phyloP scores from a whole-genome alignment of 1,140 invertebrate genomes.

The Drosophila burlai region DNA sequence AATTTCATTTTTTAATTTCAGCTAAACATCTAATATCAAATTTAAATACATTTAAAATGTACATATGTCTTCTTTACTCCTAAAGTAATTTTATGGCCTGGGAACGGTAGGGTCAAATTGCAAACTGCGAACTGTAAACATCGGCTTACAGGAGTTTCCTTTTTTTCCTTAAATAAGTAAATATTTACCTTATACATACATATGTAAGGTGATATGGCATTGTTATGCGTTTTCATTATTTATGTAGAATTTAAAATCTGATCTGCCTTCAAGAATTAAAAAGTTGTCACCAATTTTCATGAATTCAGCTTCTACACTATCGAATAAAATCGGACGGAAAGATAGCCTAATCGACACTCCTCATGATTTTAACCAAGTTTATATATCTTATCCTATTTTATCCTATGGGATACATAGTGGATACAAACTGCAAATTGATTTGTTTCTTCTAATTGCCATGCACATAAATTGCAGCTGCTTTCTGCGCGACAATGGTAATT shows the following conservation, averaged over 20 bases:
- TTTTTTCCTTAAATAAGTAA: not conserved
- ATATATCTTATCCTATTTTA: not conserved
- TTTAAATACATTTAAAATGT: too few relatives aligned
- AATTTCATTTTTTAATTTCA: too few relatives aligned
- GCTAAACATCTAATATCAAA: too few relatives aligned
- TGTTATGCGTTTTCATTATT: not conserved
- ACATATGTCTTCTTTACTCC: not conserved
- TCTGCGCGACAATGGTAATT: conserved; percentile 54
- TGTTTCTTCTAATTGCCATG: conserved; percentile 70
- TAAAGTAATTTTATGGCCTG: not conserved
- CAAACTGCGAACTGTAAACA: not conserved
- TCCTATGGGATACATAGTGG: not conserved
- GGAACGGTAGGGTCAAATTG: not conserved
- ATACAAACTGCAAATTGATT: conserved; percentile 42
- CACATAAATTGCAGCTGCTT: conserved; percentile 72
- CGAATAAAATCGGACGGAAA: too few relatives aligned
- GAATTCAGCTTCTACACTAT: not conserved
- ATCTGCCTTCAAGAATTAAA: too few relatives aligned
- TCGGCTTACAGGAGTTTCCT: not conserved
- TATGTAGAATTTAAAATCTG: not conserved
- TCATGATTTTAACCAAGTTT: not conserved
- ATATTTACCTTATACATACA: not conserved
- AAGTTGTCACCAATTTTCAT: not conserved
- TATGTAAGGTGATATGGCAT: not conserved
- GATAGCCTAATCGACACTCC: too few relatives aligned